Evolutionary conservation across 2,113 vertebrate genomes (phyloP).

Genomic region (Mirza zaza): DNA sequence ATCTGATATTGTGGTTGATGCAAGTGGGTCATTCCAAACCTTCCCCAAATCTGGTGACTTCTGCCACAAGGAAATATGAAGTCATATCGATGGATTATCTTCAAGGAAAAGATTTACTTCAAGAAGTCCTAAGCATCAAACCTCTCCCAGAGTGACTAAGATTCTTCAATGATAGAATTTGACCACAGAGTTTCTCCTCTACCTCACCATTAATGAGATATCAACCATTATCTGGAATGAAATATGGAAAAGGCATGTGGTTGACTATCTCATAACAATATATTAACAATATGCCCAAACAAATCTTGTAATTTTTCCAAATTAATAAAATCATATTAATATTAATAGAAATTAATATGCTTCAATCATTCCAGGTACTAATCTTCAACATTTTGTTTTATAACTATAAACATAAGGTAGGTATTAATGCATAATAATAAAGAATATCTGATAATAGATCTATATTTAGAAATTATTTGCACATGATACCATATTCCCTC

Average conservation of each 20-base stretch:
- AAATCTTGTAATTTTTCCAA: background rate
- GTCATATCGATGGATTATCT: background rate
- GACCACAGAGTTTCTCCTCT: background rate
- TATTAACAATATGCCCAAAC: background rate
- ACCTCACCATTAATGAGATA: background rate
- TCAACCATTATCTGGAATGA: background rate
- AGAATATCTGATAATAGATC: background rate
- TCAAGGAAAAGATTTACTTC: background rate
- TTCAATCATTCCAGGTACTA: background rate
- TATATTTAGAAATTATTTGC: background rate
- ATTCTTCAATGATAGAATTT: background rate
- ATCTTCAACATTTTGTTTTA: background rate
- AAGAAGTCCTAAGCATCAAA: background rate
- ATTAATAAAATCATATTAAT: background rate
- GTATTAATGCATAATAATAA: background rate
- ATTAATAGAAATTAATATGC: background rate
- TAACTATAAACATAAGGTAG: background rate
- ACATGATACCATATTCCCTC: background rate
- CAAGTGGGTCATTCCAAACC: background rate
- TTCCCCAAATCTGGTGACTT: background rate
- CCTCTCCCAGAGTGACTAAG: background rate
- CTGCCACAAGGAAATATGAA: background rate
- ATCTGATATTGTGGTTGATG: background rate
- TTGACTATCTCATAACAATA: background rate
- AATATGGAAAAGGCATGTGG: background rate